phyloP scores from a whole-genome alignment of 1,140 invertebrate genomes.

The Chelonus insularis region DNA sequence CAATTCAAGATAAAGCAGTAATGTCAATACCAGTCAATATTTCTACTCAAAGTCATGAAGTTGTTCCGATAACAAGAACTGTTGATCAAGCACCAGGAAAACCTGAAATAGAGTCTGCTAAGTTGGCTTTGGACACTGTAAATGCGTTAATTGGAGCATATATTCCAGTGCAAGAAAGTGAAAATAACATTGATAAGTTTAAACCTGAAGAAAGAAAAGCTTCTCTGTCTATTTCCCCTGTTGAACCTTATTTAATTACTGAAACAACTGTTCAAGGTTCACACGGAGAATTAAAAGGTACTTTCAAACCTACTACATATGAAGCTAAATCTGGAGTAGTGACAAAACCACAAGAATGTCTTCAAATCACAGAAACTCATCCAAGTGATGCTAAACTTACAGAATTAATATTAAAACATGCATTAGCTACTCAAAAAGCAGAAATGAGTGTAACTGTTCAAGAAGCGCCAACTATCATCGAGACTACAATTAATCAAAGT shows the following conservation, averaged over 20 bases:
- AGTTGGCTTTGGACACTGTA: slow-evolving; percentile 60
- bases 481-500: slow-evolving; percentile 64
- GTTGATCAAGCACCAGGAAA: slow-evolving; percentile 60
- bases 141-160: slow-evolving; percentile 61
- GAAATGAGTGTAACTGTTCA: slow-evolving; percentile 63
- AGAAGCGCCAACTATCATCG: slow-evolving; percentile 67
- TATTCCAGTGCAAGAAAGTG: slow-evolving; percentile 62
- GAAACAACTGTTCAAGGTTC: slow-evolving; percentile 63
- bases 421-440: slow-evolving; percentile 48
- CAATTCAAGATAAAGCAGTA: slow-evolving; percentile 37
- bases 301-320: slow-evolving; percentile 57
- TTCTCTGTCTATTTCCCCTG: slow-evolving; percentile 60
- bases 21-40: slow-evolving; percentile 45
- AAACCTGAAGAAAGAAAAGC: slow-evolving; percentile 54
- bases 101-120: slow-evolving; percentile 58
- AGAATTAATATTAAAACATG: slow-evolving; percentile 33
- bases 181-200: slow-evolving; percentile 52
- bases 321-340: slow-evolving; percentile 61
- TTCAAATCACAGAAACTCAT: slow-evolving; percentile 64
- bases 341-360: slow-evolving; percentile 63
- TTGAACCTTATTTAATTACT: slow-evolving; percentile 65
- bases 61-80: slow-evolving; percentile 57
- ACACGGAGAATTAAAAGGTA: slow-evolving; percentile 59
- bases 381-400: slow-evolving; percentile 39
- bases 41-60: slow-evolving; percentile 59